Evolutionary conservation across 2,888 invertebrate genomes (phyloP), one percentile per base, ranked within the genome.

Genomic region (Trisateles emortualis): DNA sequence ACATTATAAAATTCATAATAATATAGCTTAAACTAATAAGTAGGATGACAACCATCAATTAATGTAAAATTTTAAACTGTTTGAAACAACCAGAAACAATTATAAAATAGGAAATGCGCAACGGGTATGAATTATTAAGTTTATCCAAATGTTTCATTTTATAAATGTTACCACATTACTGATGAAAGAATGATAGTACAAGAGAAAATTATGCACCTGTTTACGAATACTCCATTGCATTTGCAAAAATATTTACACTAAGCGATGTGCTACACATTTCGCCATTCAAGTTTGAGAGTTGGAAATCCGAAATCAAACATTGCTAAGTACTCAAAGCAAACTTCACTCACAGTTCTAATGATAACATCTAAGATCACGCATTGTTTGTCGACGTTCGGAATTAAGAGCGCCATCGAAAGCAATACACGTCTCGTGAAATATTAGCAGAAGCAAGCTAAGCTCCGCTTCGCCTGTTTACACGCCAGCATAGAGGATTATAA

Each of bases 371-470:
- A 61, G 64, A 83, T 80, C 86, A 85, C 82, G 84, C 81, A 78
- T 72, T 84, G 84, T 86, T 88, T 85, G 74, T 76, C 39, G 59
- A 78, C 59, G 59, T 72, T 66, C 61, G 59, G 64, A 69, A 72
- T 70, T 66, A 69, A 72, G 72, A 74, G 66, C 64, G 40, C 55
- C 47, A 50, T 50, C 39, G 70, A 57, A 64, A 77, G 78, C 76
- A 73, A 71, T 70, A 58, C 52, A 59, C 59, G 59, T 52, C 68
- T 61, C 51, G 61, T 67, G 69, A 74, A 74, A 76, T 76, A 83
- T 79, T 76, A 77, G 35, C 17, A 36, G 35, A 52, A 16, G 41
- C 35, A 50, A 58, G 60, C 66, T 45, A 63, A 54, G 52, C 53
- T 65, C 52, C 58, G 58, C 51, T 55, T 47, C 46, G 52, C 50